A percentile compares a stretch with the other conserved stretches of the same genome.
Conservation (phyloP, 2,113 vertebrate genomes). For the Oostethus manadensis region DNA sequence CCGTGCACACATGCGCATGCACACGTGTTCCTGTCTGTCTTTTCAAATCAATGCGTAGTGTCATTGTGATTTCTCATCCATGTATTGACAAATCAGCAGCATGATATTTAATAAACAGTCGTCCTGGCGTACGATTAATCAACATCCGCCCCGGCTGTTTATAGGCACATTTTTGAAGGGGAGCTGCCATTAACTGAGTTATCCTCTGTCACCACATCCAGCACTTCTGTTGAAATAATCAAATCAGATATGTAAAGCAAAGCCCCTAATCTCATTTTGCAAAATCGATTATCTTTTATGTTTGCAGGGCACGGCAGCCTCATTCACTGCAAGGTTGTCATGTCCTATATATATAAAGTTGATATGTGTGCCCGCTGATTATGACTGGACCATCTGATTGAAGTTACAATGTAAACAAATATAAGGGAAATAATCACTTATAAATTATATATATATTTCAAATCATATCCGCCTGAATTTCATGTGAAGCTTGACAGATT, state of each 20-base stretch:
- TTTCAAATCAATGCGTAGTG: neutral
- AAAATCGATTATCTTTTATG: constrained; percentile 65
- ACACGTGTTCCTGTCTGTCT: neutral
- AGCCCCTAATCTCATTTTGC: constrained; percentile 63
- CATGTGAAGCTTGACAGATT: neutral
- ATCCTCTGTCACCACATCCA: constrained; percentile 58
- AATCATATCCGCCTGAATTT: neutral
- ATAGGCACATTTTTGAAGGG: constrained; percentile 46
- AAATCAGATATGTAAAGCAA: constrained; percentile 71
- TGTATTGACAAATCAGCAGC: constrained; percentile 28
- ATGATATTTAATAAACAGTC: constrained; percentile 29
- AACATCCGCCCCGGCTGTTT: constrained; percentile 55
- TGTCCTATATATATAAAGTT: constrained; percentile 24
- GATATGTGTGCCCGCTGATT: constrained; percentile 16
- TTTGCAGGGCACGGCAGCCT: constrained; percentile 36
- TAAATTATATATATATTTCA: too few species aligned
- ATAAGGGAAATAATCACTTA: too few species aligned
- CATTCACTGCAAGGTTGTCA: constrained; percentile 49
- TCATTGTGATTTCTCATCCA: neutral
- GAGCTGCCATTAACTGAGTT: constrained; percentile 69
- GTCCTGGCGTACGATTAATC: constrained; percentile 53
- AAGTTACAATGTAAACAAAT: neutral
- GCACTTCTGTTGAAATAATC: constrained; percentile 69
- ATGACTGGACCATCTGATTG: neutral
- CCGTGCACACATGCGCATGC: too few species aligned